Conservation (phyloP, 2,113 vertebrate genomes). For the Cyphomyrus plagiostoma region DNA sequence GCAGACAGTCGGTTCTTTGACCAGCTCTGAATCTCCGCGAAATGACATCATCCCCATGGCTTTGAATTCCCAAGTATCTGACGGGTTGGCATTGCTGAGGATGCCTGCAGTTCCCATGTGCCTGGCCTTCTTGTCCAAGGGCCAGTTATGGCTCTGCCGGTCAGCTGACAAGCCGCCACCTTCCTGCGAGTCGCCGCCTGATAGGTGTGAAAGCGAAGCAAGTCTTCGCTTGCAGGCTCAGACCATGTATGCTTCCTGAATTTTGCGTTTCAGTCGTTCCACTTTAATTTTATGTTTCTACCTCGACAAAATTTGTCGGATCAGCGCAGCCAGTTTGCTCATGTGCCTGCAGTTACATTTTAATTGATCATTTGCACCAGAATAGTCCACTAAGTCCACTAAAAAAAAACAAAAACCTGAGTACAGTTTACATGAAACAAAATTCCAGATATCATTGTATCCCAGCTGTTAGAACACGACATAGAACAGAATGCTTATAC, state of each 20-base stretch:
- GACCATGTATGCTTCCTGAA: neutral
- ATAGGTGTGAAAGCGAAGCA: neutral
- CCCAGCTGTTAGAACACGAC: neutral
- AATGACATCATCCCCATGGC: constrained; percentile 57
- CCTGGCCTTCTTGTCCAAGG: constrained; percentile 18
- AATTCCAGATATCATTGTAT: neutral
- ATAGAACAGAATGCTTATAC: neutral
- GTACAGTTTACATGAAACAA: neutral
- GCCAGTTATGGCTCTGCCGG: constrained; percentile 11
- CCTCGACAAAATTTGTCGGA: neutral
- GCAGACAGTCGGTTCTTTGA: constrained; percentile 60
- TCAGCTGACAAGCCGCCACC: neutral
- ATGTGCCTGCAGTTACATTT: constrained; percentile 1
- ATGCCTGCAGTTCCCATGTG: constrained; percentile 11
- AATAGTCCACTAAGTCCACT: neutral
- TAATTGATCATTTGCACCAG: neutral
- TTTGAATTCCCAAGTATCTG: constrained; percentile 50
- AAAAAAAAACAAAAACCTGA: neutral
- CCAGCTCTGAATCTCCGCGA: constrained; percentile 36
- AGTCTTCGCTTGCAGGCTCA: neutral
- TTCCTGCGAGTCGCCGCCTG: neutral
- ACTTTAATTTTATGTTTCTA: neutral
- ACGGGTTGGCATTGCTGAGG: constrained; percentile 27
- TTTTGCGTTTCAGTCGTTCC: neutral
- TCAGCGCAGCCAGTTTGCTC: neutral